Conservation (phyloP, 2,888 invertebrate genomes). For the Meliscaeva auricollis region DNA sequence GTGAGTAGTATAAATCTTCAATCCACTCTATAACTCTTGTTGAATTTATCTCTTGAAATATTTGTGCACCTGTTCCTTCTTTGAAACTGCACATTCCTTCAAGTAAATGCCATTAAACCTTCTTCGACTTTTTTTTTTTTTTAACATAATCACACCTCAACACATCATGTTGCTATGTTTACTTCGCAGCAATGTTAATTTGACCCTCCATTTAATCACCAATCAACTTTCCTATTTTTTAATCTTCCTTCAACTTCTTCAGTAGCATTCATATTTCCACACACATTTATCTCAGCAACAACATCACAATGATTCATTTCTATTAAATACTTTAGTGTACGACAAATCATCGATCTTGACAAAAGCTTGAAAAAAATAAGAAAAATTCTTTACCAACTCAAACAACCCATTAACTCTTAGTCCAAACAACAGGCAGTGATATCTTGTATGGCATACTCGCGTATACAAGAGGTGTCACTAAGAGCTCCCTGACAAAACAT, state of each 20-base stretch:
- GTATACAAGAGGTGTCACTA: slow-evolving; percentile 52
- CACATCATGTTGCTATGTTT: slow-evolving; percentile 5
- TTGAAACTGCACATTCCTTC: not conserved
- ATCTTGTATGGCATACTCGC: slow-evolving; percentile 19
- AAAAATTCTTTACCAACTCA: slow-evolving; percentile 25
- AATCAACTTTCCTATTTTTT: slow-evolving; percentile 22
- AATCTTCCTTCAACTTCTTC: not conserved
- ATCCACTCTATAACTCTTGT: too few relatives aligned
- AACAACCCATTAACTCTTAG: slow-evolving; percentile 48
- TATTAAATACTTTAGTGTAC: slow-evolving; percentile 28
- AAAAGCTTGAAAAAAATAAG: slow-evolving; percentile 1
- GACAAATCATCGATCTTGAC: slow-evolving; percentile 64
- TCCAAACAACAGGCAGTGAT: slow-evolving; percentile 13
- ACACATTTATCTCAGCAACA: slow-evolving; percentile 15
- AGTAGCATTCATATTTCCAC: slow-evolving; percentile 25
- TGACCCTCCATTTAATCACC: slow-evolving; percentile 12
- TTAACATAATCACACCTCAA: not conserved
- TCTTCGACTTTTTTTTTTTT: not conserved
- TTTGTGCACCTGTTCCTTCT: too few relatives aligned
- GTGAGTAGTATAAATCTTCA: too few relatives aligned
- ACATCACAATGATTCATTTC: slow-evolving; percentile 29
- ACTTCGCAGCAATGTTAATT: slow-evolving; percentile 33
- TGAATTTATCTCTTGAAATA: too few relatives aligned
- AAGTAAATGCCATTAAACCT: not conserved
- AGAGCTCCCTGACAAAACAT: slow-evolving; percentile 46